These are phyloP conservation scores for Dasyurus viverrinus DNA, from an alignment of 2,113 vertebrate genomes.

Conservation along the genomic window DNA sequence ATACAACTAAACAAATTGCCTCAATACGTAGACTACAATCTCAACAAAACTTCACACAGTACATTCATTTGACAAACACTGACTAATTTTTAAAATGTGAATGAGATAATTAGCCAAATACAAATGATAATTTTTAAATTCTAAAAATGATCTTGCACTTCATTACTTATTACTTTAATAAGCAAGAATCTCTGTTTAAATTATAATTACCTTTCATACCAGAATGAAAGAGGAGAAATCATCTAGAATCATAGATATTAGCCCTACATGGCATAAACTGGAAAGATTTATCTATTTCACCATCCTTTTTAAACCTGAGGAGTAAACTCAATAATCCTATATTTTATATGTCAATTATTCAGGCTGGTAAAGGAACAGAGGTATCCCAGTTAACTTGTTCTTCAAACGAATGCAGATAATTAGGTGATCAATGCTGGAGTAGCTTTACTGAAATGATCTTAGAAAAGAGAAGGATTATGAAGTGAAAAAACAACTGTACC, in stretches of 20 bases:
- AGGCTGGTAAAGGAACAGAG: slow-evolving; percentile 6
- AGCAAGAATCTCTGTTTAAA: not conserved
- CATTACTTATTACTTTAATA: not conserved
- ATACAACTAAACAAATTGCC: not conserved
- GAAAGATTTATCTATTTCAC: not conserved
- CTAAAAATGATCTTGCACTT: not conserved
- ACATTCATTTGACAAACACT: not conserved
- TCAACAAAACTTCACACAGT: not conserved
- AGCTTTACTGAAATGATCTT: not conserved
- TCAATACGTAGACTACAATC: slow-evolving; percentile 2
- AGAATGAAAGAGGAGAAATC: slow-evolving; percentile 1
- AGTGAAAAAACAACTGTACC: slow-evolving; percentile 44
- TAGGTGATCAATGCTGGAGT: not conserved
- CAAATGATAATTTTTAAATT: not conserved
- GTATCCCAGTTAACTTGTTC: not conserved
- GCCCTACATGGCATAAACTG: not conserved
- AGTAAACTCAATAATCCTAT: slow-evolving; percentile 9
- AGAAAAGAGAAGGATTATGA: not conserved
- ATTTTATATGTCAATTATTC: not conserved
- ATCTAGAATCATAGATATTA: slow-evolving; percentile 2
- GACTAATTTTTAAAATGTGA: not conserved
- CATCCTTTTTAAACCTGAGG: not conserved
- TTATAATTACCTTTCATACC: slow-evolving; percentile 5
- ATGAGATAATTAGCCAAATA: not conserved
- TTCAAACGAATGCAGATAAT: not conserved